phyloP scores from a whole-genome alignment of 2,888 invertebrate species.

The Sesia apiformis region DNA sequence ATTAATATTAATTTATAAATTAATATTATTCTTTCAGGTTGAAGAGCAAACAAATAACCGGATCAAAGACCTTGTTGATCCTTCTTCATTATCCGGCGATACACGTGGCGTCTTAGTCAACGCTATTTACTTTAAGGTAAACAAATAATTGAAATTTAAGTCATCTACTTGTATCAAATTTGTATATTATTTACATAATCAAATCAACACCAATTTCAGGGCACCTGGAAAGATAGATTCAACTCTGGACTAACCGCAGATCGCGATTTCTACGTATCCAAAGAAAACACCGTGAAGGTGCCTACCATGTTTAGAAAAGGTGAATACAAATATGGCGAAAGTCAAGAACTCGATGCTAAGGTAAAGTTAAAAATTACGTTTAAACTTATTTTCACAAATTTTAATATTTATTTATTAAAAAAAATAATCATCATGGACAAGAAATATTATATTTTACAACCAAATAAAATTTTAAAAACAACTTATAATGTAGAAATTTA shows the following conservation, averaged over 20 bases:
- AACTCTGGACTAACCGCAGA: slow-evolving; percentile 63
- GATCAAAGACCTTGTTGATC: slow-evolving; percentile 73
- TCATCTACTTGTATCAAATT: too few species aligned
- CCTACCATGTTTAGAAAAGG: slow-evolving; percentile 78
- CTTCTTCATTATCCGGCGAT: slow-evolving; percentile 51
- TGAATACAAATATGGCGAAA: slow-evolving; percentile 49
- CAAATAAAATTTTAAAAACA: too few species aligned
- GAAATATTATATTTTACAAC: too few species aligned
- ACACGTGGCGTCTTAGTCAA: slow-evolving; percentile 85
- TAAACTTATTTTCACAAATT: background rate
- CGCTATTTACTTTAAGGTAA: slow-evolving; percentile 88
- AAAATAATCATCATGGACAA: too few species aligned
- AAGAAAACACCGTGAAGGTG: slow-evolving; percentile 71
- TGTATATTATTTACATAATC: slow-evolving; percentile 3
- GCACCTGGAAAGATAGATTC: slow-evolving; percentile 81
- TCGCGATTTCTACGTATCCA: slow-evolving; percentile 77
- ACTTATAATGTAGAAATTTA: too few species aligned
- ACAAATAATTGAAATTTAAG: background rate
- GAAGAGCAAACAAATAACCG: slow-evolving; percentile 54
- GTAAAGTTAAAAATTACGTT: slow-evolving; percentile 16
- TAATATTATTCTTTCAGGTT: slow-evolving; percentile 28
- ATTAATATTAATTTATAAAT: slow-evolving; percentile 1
- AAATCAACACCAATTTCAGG: slow-evolving; percentile 29
- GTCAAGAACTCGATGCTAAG: slow-evolving; percentile 42
- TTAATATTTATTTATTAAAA: too few species aligned